Percentiles rank a stretch among this genome's conserved stretches.
Evolutionary conservation across 2,888 invertebrate genomes (phyloP).

Genomic region (Cerceris rybyensis): DNA sequence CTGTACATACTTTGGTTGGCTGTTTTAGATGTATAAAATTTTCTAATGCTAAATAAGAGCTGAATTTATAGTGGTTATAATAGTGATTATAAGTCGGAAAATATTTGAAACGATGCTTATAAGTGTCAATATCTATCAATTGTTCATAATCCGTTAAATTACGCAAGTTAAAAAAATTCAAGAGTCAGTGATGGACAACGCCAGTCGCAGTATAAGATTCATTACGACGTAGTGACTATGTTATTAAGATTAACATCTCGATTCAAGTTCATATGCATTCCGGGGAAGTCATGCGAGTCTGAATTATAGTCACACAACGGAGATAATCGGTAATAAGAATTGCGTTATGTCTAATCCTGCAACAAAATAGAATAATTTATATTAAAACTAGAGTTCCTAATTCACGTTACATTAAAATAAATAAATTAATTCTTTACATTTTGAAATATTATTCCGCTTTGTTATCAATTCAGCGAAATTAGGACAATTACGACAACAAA

Average conservation of each 20-base stretch:
- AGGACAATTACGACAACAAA: too few species aligned
- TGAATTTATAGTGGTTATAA: too few species aligned
- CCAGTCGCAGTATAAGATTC: constrained; percentile 30
- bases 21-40: too few species aligned
- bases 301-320: constrained; percentile 16
- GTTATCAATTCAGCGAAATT: too few species aligned
- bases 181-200: constrained; percentile 15
- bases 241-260: constrained; percentile 49
- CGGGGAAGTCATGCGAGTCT: constrained; percentile 21
- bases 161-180: constrained; percentile 23
- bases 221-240: constrained; percentile 25
- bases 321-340: constrained; percentile 19
- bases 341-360: constrained; percentile 7
- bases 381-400: not conserved
- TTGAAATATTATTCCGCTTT: too few species aligned
- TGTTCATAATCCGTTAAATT: constrained; percentile 23
- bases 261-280: constrained; percentile 5
- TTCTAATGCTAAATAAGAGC: too few species aligned
- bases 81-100: too few species aligned
- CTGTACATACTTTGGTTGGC: too few species aligned
- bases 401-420: not conserved
- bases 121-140: not conserved
- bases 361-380: constrained; percentile 12
- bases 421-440: too few species aligned
- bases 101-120: not conserved